Base-by-base conservation (phyloP, 2,888 invertebrate genomes). In the Drosophila helvetica region DNA sequence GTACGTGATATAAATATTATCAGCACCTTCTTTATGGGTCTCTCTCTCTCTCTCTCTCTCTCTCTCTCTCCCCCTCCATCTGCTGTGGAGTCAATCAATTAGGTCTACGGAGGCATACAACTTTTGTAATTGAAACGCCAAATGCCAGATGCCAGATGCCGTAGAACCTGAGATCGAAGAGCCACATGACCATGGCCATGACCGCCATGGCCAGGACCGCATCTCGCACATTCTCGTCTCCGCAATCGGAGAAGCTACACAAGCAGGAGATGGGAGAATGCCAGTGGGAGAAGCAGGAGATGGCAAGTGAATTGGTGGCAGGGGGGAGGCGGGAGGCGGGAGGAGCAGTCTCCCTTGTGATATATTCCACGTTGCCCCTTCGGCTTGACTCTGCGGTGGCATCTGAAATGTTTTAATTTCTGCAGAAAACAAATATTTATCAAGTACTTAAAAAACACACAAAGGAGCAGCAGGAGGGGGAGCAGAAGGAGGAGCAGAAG, bases 51-150 rank as follows among this genome's bases (percentile, higher is more conserved):
- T 12, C 5, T 5, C 1, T 2, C 33, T 2, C 5, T 15, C 15
- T 38, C 33, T 12, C 5, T 5, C 1, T 2, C 33, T 2, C 5
- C n/a, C n/a, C n/a, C n/a, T n/a, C 33, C 33, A 33, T 10, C 43
- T 57, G 62, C 30, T 43, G 43, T 43, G 56, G 38, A 76, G 72
- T 83, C 86, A 86, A 86, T 86, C 85, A 86, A 86, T 86, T 84
- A 86, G 76, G 76, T 78, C 75, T 73, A 79, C 74, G 58, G 66
- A 63, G 15, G 15, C 38, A 15, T 6, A 38, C 15, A 73, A 65
- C 74, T 79, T 69, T 60, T 79, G 76, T 77, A 86, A 85, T 85
- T 80, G 87, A 77, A 82, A 84, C 83, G 74, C 81, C 82, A 73
- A 71, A 73, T 59, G 65, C 53, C 46, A 51, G 61, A 48, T 67